phyloP scores from a whole-genome alignment of 2,888 invertebrate species.

The Hesperia comma region DNA sequence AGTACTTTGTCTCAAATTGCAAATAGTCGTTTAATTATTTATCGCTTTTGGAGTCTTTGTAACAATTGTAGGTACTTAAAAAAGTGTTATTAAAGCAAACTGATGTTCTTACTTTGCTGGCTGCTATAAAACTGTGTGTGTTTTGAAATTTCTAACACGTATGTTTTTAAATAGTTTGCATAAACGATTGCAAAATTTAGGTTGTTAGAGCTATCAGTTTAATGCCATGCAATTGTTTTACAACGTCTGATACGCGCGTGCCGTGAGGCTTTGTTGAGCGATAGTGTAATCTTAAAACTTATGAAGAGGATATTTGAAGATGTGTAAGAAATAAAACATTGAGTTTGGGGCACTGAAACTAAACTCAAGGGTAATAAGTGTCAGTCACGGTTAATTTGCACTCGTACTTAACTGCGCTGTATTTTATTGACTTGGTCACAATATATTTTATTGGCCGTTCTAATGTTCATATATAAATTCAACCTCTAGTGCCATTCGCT shows the following conservation, averaged over 20 bases:
- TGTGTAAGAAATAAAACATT: neutral
- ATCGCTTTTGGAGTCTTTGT: neutral
- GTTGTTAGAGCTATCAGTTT: conserved; percentile 21
- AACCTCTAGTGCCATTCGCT: no score
- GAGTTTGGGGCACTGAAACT: no score
- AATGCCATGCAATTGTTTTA: conserved; percentile 21
- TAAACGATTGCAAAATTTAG: conserved; percentile 7
- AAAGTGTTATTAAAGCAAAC: neutral
- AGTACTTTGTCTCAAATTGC: neutral
- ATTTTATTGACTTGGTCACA: no score
- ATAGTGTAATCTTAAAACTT: conserved; percentile 7
- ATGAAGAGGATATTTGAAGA: neutral
- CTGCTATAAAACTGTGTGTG: neutral
- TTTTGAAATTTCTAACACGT: neutral
- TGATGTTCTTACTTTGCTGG: neutral
- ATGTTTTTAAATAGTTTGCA: conserved; percentile 14
- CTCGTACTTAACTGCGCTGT: no score
- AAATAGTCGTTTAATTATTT: neutral
- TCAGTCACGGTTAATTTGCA: no score
- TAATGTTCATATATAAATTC: no score
- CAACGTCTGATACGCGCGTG: conserved; percentile 20
- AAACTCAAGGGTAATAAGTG: no score
- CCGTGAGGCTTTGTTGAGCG: conserved; percentile 11
- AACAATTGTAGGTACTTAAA: neutral
- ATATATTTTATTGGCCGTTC: no score